A percentile compares a stretch with the other conserved stretches of the same genome.
Conservation (phyloP, 2,113 vertebrate species). For the Pantherophis guttatus region DNA sequence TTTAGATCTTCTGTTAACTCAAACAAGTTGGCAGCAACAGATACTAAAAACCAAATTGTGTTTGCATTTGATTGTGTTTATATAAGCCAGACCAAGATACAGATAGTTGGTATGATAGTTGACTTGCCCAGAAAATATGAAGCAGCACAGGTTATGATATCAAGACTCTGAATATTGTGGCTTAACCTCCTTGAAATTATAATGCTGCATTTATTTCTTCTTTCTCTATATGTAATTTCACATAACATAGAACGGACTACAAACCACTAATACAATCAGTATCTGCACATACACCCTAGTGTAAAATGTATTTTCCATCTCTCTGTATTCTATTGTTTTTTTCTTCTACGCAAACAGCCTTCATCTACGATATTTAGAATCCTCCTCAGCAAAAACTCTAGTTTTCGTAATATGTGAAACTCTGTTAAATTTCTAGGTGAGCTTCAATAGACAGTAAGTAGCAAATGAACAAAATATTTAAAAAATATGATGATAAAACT, state of each 20-base stretch:
- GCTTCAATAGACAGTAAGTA: background rate
- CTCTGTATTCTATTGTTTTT: background rate
- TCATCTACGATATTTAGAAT: background rate
- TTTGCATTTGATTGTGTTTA: background rate
- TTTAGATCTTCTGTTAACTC: background rate
- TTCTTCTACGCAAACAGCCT: background rate
- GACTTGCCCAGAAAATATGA: background rate
- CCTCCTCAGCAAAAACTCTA: background rate
- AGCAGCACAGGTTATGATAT: background rate
- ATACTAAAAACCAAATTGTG: background rate
- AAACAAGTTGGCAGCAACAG: background rate
- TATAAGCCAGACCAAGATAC: background rate
- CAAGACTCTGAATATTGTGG: background rate
- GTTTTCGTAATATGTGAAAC: background rate
- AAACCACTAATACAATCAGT: background rate
- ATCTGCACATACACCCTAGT: background rate
- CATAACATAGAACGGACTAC: background rate
- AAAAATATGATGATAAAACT: background rate
- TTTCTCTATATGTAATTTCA: background rate
- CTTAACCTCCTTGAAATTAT: background rate
- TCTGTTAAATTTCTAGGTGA: background rate
- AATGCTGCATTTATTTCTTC: background rate
- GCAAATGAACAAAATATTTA: background rate
- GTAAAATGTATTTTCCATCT: background rate
- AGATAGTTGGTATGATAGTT: background rate